Percentiles rank a stretch among this genome's conserved stretches.
Conservation (phyloP, 2,113 vertebrate species). For the Proterorhinus semilunaris region DNA sequence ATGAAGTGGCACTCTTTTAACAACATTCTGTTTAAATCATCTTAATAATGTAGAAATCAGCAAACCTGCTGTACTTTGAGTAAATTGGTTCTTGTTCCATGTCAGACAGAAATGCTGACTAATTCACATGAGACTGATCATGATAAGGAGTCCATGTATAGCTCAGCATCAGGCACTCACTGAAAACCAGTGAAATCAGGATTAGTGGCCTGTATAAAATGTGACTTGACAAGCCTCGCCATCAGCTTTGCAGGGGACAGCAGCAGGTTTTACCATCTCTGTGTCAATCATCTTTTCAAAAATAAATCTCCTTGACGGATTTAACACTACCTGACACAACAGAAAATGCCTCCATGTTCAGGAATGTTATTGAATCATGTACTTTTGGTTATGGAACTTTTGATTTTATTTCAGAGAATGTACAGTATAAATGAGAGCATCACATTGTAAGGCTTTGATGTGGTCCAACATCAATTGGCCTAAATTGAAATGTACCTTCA, state of each 20-base stretch:
- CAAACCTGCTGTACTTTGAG: background rate
- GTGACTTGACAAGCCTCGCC: background rate
- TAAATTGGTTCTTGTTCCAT: background rate
- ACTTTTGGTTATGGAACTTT: no score
- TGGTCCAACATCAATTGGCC: no score
- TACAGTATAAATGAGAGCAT: no score
- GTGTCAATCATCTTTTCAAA: no score
- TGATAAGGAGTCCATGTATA: background rate
- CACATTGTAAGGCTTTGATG: no score
- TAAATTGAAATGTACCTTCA: no score
- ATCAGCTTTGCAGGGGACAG: background rate
- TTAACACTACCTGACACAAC: no score
- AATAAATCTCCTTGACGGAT: no score
- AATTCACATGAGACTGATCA: background rate
- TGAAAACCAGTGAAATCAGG: background rate
- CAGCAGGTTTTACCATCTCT: background rate
- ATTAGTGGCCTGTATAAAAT: conserved; percentile 11
- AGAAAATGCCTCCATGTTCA: no score
- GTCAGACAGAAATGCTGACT: background rate
- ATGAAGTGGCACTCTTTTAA: background rate
- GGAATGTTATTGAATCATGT: no score
- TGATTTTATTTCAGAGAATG: no score
- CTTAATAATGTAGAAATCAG: background rate
- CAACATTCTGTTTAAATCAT: background rate
- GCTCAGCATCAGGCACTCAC: background rate